phyloP scores from a whole-genome alignment of 1,140 invertebrate species.

The Zophobas atratus region DNA sequence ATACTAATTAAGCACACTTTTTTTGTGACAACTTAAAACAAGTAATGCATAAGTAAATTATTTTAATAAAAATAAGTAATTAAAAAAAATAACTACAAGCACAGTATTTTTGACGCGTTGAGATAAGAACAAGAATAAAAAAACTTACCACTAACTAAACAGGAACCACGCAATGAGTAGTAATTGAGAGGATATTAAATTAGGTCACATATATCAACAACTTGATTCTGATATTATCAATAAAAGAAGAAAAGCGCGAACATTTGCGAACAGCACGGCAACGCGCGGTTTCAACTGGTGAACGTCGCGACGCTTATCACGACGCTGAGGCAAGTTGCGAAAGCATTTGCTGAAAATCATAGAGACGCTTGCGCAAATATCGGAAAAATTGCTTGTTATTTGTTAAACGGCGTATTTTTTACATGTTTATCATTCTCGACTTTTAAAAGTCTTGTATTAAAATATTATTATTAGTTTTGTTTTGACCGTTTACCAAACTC shows the following conservation, averaged over 20 bases:
- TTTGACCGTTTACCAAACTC: neutral
- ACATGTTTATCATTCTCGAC: slow-evolving; percentile 9
- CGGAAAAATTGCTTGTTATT: slow-evolving; percentile 6
- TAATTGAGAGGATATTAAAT: slow-evolving; percentile 19
- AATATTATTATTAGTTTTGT: slow-evolving; percentile 3
- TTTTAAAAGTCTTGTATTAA: neutral
- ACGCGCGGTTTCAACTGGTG: slow-evolving; percentile 20
- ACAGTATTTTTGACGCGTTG: neutral
- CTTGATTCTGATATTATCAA: neutral
- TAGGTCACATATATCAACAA: slow-evolving; percentile 33
- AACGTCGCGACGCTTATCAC: slow-evolving; percentile 45
- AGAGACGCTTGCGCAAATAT: slow-evolving; percentile 39
- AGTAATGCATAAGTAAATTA: too few species aligned
- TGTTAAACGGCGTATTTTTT: slow-evolving; percentile 19
- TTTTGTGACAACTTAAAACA: too few species aligned
- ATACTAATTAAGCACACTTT: too few species aligned
- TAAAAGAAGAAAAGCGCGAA: neutral
- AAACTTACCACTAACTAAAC: neutral
- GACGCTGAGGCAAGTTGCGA: neutral
- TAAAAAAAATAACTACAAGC: too few species aligned
- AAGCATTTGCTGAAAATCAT: slow-evolving; percentile 13
- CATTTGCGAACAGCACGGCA: neutral
- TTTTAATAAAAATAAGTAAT: too few species aligned
- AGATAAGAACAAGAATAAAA: neutral
- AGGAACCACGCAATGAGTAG: neutral